Percentiles rank a stretch among this genome's conserved stretches.
Conservation (phyloP, 2,797 vertebrate genomes). For the Kryptopterus vitreolus region DNA sequence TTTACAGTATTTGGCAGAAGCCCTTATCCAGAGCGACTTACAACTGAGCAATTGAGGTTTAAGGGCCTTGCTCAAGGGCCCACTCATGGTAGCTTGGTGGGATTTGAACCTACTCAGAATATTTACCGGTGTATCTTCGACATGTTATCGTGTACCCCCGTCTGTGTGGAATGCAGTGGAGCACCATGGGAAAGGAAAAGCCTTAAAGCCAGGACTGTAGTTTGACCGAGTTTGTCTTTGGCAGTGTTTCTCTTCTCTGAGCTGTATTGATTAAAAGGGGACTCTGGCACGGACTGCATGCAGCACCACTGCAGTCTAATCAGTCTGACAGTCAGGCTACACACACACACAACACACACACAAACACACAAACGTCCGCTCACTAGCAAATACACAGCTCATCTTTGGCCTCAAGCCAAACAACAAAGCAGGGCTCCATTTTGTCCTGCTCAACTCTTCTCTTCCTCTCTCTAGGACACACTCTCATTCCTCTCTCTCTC, state of each 20-base stretch:
- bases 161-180: not conserved
- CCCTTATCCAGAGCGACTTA: no score
- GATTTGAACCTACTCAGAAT: no score
- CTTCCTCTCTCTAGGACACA: slow-evolving; percentile 33
- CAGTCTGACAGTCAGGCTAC: slow-evolving; percentile 48
- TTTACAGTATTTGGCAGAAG: no score
- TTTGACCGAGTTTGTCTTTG: not conserved
- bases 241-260: slow-evolving; percentile 16
- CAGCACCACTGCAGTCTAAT: slow-evolving; percentile 70
- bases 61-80: no score
- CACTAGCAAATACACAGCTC: slow-evolving; percentile 46
- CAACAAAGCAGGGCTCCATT: slow-evolving; percentile 25
- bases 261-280: slow-evolving; percentile 59
- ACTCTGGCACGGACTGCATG: slow-evolving; percentile 64
- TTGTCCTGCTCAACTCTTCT: slow-evolving; percentile 28
- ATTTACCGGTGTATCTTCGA: not conserved
- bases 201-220: not conserved
- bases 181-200: not conserved
- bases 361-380: no score
- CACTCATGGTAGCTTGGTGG: no score
- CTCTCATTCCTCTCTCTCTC: slow-evolving; percentile 14
- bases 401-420: slow-evolving; percentile 33
- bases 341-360: slow-evolving; percentile 8
- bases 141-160: not conserved
- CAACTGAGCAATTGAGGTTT: no score